Percentiles rank a stretch among this genome's conserved stretches.
These are phyloP conservation scores for Luehdorfia chinensis DNA, from an alignment of 1,140 invertebrate species.

Conservation along the genomic window DNA sequence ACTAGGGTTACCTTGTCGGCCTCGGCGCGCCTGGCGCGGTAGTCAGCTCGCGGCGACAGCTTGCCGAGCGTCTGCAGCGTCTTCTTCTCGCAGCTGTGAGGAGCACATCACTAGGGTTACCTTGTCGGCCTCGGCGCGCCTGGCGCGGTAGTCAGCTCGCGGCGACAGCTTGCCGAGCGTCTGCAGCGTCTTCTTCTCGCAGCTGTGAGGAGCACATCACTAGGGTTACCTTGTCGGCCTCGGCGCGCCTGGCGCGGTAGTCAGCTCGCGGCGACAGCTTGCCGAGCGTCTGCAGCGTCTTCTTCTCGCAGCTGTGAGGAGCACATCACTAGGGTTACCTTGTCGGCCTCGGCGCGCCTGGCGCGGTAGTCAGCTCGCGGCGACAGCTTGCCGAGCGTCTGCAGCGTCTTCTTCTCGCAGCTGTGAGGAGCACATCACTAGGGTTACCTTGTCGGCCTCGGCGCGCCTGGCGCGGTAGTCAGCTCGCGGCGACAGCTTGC, in stretches of 20 bases:
- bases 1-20: conserved; percentile 78
- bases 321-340: too few species aligned
- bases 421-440: too few species aligned
- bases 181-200: conserved; percentile 81
- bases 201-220: too few species aligned
- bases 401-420: conserved; percentile 81
- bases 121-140: conserved; percentile 79
- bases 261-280: conserved; percentile 74
- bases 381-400: conserved; percentile 72
- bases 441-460: conserved; percentile 78
- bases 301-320: conserved; percentile 84
- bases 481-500: conserved; percentile 70
- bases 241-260: conserved; percentile 79
- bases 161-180: conserved; percentile 73
- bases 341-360: conserved; percentile 79
- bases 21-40: conserved; percentile 79
- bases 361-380: conserved; percentile 77
- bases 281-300: conserved; percentile 75
- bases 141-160: conserved; percentile 77
- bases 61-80: conserved; percentile 75
- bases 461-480: conserved; percentile 80
- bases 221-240: conserved; percentile 79
- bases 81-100: conserved; percentile 84
- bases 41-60: conserved; percentile 74
- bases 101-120: too few species aligned